Conservation (phyloP, 2,113 vertebrate species). For the Panthera leo region DNA sequence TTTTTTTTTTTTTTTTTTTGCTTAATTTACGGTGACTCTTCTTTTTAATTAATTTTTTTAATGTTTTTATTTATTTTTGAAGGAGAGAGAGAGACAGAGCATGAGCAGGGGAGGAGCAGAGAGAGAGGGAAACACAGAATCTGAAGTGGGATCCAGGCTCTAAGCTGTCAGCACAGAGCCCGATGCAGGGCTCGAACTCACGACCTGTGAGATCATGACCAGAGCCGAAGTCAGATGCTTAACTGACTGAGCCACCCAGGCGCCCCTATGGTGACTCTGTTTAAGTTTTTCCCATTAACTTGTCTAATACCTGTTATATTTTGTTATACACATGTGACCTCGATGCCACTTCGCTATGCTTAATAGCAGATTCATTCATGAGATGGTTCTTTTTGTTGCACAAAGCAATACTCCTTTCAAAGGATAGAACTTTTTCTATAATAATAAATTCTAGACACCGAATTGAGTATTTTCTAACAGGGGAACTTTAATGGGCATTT, state of each 20-base stretch:
- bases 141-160: too few relatives aligned
- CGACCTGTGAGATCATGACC: too few relatives aligned
- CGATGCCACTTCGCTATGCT: neutral
- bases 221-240: too few relatives aligned
- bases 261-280: neutral
- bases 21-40: neutral
- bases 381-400: neutral
- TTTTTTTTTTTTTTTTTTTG: neutral
- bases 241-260: too few relatives aligned
- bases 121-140: too few relatives aligned
- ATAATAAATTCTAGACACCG: neutral
- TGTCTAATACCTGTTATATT: neutral
- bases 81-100: too few relatives aligned
- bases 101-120: too few relatives aligned
- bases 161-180: too few relatives aligned
- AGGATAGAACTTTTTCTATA: neutral
- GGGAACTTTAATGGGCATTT: neutral
- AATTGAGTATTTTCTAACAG: neutral
- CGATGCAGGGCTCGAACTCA: too few relatives aligned
- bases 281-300: neutral
- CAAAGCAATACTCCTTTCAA: neutral
- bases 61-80: too few relatives aligned
- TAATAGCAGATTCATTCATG: neutral
- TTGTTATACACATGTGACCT: neutral
- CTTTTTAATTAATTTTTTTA: too few relatives aligned